Evolutionary conservation across 2,888 invertebrate species (phyloP), one percentile per base, ranked within the genome.

Genomic region (Tubiluchus corallicola): DNA sequence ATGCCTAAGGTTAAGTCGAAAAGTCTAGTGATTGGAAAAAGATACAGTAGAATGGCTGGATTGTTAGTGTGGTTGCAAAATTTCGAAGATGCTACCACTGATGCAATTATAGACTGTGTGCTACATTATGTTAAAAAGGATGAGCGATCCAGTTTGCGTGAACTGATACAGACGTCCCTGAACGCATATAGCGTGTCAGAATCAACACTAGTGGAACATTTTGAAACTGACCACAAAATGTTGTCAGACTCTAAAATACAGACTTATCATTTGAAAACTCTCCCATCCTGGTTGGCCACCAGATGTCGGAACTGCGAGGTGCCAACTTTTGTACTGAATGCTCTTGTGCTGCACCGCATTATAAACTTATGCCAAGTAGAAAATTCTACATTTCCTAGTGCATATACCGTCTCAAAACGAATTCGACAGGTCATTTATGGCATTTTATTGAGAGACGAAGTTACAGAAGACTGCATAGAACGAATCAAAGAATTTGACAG

Each of bases 21-120:
- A 16, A 9, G 21, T 16, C 37, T 49, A 4, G 54, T 48, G 21
- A 69, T 69, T 39, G 74, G 72, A 55, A 69, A 72, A 2, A 74
- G 75, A 47, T 79, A 82, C 55, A 69, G 74, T 49, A 71, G 74
- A 48, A 80, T 88, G 50, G 70, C 74, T 49, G 72, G 74, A 2
- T 68, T 82, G 3, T 69, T 88, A 3, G 68, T 72, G 45, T 88
- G 87, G 85, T 57, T 88, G 2, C 72, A 74, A 52, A 71, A 74
- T 54, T 76, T 79, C 58, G 75, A 73, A 0, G 66, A 76, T 17
- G 74, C 80, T 13, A 69, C 75, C 2, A 83, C 82, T 0, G 64
- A 82, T 13, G 59, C 67, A 4, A 76, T 75, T 48, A 60, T 64
- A 50, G 46, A 17, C 18, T 20, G 13, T 21, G 52, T 64, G 37